These are phyloP conservation scores for Geodia barretti DNA, from an alignment of 37 sponge, comb jelly and placozoan genomes.

Conservation along the genomic window DNA sequence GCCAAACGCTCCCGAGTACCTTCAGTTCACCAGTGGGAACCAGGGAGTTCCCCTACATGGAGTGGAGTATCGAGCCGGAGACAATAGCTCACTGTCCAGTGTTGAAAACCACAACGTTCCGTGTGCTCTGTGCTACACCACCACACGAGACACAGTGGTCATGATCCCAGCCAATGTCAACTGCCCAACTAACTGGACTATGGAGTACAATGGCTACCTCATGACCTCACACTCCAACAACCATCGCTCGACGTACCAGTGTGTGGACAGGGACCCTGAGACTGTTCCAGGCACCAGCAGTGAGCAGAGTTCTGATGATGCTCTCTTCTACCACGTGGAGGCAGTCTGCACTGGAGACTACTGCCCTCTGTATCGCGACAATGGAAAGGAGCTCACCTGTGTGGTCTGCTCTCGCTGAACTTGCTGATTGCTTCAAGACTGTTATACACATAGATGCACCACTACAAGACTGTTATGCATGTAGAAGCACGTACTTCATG, in stretches of 20 bases:
- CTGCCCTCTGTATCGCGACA: slow-evolving; percentile 46
- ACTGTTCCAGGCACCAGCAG: slow-evolving; percentile 14
- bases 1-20: too few relatives aligned
- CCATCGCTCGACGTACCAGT: slow-evolving; percentile 18
- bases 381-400: slow-evolving; percentile 44
- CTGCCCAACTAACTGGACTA: slow-evolving; percentile 45
- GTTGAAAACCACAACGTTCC: slow-evolving; percentile 19
- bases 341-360: slow-evolving; percentile 28
- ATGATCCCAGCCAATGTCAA: slow-evolving; percentile 33
- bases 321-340: slow-evolving; percentile 32
- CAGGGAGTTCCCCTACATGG: too few relatives aligned
- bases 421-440: too few relatives aligned
- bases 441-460: too few relatives aligned
- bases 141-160: neutral
- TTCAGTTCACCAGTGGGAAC: too few relatives aligned
- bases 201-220: slow-evolving; percentile 51
- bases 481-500: too few relatives aligned
- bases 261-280: slow-evolving; percentile 42
- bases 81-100: too few relatives aligned
- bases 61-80: too few relatives aligned
- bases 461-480: too few relatives aligned
- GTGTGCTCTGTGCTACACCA: slow-evolving; percentile 41
- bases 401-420: too few relatives aligned
- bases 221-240: neutral
- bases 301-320: slow-evolving; percentile 17